Evolutionary conservation across 2,113 vertebrate genomes (phyloP), one percentile per base, ranked within the genome.

Genomic region (Xiphorhynchus elegans): DNA sequence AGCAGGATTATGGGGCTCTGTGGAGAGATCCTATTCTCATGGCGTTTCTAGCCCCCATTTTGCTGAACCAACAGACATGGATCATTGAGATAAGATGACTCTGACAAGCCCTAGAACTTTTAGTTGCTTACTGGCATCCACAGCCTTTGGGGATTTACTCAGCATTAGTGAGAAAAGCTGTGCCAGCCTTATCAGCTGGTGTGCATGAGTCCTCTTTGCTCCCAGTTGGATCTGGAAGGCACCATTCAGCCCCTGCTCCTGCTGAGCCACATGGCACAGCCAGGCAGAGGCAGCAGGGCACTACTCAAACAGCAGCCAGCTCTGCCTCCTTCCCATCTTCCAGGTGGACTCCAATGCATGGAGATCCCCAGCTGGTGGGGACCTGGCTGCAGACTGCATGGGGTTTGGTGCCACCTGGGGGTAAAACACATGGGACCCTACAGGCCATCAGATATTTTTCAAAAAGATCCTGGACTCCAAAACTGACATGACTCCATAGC

Each of bases 321-420:
- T 47, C 83, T 76, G 75, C 70, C 47, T 74, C 62, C 53, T 23
- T 7, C 2, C 35, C n/a, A 55, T 52, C 60, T 83, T 31, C 58
- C 60, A 8, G 17, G 31, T 7, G 58, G 58, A 23, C 87, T 56
- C 1, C 0, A 47, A 14, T 0, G 2, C 9, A 14, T 4, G 13
- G 33, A 72, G 39, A 67, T 29, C 4, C 18, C 16, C 4, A 0
- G 1, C 55, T 58, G 62, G n/a, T 37, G 47, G 28, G 7, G n/a
- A 66, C 44, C 24, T 17, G 52, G 26, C 50, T 72, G 26, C 76
- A 50, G 42, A 16, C 52, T 17, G 37, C 10, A 0, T 13, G 6
- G 39, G 7, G 31, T 67, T 80, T 59, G 42, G 29, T 70, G 69
- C 33, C 72, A 77, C 50, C 15, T 26, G 29, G 20, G 56, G 56